A percentile compares a stretch with the other conserved stretches of the same genome.
Evolutionary conservation across 2,888 invertebrate genomes (phyloP).

Genomic region (Habrosyne pyritoides): DNA sequence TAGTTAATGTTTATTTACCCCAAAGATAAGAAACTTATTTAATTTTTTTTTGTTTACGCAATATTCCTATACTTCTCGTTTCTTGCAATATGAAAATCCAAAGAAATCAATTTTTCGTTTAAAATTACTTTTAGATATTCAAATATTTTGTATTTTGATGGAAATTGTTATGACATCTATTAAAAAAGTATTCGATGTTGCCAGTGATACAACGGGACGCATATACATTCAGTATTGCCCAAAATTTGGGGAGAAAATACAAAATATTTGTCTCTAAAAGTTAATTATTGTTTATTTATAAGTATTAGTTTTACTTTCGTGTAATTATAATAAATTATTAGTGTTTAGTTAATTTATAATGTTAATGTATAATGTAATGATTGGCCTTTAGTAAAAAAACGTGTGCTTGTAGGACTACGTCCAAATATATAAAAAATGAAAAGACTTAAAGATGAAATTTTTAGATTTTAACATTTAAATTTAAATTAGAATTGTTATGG

Average conservation of each 20-base stretch:
- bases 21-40: constrained; percentile 19
- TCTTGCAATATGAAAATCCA: constrained; percentile 15
- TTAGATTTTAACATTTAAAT: constrained; percentile 48
- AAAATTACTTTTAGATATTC: constrained; percentile 5
- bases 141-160: constrained; percentile 26
- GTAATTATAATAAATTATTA: constrained; percentile 38
- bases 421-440: constrained; percentile 58
- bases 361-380: constrained; percentile 36
- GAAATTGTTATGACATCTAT: neutral
- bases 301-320: constrained; percentile 39
- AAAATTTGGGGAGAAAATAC: neutral
- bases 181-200: constrained; percentile 24
- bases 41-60: constrained; percentile 14
- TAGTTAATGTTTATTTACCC: constrained; percentile 23
- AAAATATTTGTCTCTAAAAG: neutral
- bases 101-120: constrained; percentile 9
- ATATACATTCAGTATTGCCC: constrained; percentile 42
- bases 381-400: constrained; percentile 71
- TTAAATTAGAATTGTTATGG: constrained; percentile 31
- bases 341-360: constrained; percentile 28
- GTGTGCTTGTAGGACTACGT: constrained; percentile 79
- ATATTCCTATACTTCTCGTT: constrained; percentile 10
- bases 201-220: constrained; percentile 16
- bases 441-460: constrained; percentile 78
- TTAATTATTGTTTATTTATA: constrained; percentile 17